Conservation (phyloP, 1,140 invertebrate species). For the Drosophila elegans region DNA sequence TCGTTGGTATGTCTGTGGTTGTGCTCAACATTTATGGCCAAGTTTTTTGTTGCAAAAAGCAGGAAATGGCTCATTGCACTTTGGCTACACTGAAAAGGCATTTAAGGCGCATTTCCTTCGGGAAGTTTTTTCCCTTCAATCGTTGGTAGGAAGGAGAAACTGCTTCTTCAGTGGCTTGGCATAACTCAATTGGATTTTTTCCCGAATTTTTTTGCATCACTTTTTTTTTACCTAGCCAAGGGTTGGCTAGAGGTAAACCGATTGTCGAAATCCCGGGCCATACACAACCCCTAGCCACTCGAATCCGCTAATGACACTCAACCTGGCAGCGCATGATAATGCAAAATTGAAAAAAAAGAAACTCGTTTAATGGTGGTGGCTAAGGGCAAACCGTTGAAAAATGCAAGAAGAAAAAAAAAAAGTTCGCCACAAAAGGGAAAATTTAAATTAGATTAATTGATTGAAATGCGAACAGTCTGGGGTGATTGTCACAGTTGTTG, state of each 20-base stretch:
- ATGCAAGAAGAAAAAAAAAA: constrained; percentile 45
- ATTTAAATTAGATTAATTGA: constrained; percentile 85
- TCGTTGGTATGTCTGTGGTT: constrained; percentile 69
- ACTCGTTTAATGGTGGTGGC: constrained; percentile 74
- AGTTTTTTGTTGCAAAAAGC: constrained; percentile 41
- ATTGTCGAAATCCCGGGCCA: constrained; percentile 21
- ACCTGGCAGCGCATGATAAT: constrained; percentile 69
- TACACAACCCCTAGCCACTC: constrained; percentile 40
- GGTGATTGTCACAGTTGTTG: constrained; percentile 64
- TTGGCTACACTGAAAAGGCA: constrained; percentile 78
- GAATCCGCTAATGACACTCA: constrained; percentile 60
- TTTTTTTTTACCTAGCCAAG: constrained; percentile 2
- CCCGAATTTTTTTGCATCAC: constrained; percentile 4
- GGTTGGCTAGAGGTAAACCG: constrained; percentile 33
- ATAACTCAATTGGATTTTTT: constrained; percentile 72
- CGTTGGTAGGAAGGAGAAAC: constrained; percentile 16
- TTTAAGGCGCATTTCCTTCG: constrained; percentile 79
- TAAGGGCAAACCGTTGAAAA: constrained; percentile 25
- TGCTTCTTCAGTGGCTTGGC: constrained; percentile 44
- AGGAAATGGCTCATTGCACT: constrained; percentile 83
- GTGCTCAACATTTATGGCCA: constrained; percentile 78
- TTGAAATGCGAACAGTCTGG: constrained; percentile 71
- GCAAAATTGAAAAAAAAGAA: constrained; percentile 52
- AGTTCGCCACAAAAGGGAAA: constrained; percentile 63
- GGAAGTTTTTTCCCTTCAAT: constrained; percentile 22